Percentiles rank a stretch among this genome's conserved stretches.
Evolutionary conservation across 2,888 invertebrate species (phyloP).

Genomic region (Hesperia comma): DNA sequence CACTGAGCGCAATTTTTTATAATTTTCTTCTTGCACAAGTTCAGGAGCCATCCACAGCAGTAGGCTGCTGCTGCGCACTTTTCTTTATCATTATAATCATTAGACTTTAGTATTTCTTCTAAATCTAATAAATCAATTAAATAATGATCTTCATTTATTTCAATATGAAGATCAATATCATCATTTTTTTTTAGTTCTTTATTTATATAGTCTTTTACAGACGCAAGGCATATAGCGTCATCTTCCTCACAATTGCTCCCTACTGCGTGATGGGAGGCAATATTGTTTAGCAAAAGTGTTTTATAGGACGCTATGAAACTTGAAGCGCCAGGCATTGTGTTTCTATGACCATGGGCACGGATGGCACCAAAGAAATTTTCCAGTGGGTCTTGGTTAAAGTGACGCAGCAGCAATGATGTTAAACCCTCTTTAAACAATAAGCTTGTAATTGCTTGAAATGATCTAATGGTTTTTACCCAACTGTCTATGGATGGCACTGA

Average conservation of each 20-base stretch:
- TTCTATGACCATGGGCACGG: constrained; percentile 38
- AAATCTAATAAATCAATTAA: neutral
- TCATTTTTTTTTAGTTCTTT: neutral
- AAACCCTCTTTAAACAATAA: constrained; percentile 8
- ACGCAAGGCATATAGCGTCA: constrained; percentile 23
- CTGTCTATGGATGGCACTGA: neutral
- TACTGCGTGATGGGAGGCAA: constrained; percentile 34
- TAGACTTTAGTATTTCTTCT: neutral
- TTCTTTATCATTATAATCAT: neutral
- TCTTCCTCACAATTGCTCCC: constrained; percentile 43
- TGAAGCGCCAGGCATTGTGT: constrained; percentile 38
- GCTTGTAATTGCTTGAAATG: neutral
- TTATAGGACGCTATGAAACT: constrained; percentile 35
- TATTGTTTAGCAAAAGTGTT: constrained; percentile 38
- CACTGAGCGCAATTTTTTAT: neutral
- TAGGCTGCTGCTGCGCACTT: neutral
- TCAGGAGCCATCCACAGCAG: constrained; percentile 1
- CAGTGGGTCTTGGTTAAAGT: constrained; percentile 40
- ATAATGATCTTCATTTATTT: neutral
- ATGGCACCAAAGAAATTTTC: constrained; percentile 43
- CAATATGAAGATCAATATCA: neutral
- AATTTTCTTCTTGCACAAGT: neutral
- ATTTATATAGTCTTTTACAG: constrained; percentile 16
- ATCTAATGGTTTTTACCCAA: neutral
- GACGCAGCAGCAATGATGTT: constrained; percentile 35